Evolutionary conservation across 2,113 vertebrate genomes (phyloP).

Genomic region (Gymnogyps californianus): DNA sequence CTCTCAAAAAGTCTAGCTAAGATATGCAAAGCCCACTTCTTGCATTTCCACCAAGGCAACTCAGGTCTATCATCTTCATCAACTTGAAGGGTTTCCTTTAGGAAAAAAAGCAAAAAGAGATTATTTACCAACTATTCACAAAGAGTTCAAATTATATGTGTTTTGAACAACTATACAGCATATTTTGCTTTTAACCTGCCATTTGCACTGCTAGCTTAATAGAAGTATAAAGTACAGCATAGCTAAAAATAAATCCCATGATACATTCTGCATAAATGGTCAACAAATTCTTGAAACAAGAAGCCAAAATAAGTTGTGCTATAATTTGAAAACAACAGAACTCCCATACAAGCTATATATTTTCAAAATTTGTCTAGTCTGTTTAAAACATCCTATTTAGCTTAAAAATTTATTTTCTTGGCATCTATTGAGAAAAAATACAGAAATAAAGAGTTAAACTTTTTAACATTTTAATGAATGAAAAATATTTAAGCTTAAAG

Average conservation of each 20-base stretch:
- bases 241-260: not conserved
- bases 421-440: not conserved
- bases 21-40: conserved; percentile 99
- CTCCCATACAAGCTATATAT: not conserved
- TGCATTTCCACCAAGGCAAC: conserved; percentile 99
- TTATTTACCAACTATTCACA: not conserved
- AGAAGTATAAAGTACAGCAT: not conserved
- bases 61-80: conserved; percentile 97
- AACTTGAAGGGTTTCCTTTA: conserved; percentile 93
- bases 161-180: not conserved
- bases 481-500: not conserved
- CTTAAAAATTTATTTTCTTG: not conserved
- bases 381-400: not conserved
- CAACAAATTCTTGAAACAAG: not conserved
- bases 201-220: not conserved
- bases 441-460: not conserved
- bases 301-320: not conserved
- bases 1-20: conserved; percentile 97
- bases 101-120: not conserved
- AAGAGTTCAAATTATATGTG: not conserved
- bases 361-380: not conserved
- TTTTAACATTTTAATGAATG: not conserved
- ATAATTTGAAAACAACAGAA: not conserved
- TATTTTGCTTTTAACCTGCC: not conserved
- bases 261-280: not conserved